Evolutionary conservation across 1,140 invertebrate species (phyloP), one percentile per base, ranked within the genome.

Genomic region (Zaprionus vittiger): DNA sequence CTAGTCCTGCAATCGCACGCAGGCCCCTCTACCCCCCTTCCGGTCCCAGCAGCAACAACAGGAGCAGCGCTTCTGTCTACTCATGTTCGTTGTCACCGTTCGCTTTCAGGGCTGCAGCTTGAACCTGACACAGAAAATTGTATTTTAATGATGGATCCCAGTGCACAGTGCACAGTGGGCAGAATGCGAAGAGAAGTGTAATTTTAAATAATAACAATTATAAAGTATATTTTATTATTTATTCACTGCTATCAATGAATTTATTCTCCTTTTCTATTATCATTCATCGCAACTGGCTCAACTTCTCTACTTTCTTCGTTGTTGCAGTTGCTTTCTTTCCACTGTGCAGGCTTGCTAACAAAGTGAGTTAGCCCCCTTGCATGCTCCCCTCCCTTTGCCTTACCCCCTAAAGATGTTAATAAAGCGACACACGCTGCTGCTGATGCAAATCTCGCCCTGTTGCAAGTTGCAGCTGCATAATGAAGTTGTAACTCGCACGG

Each of bases 91-190:
- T 52, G 52, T 64, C 57, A 41, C 64, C 44, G 28, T 37, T 44
- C 34, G 47, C 55, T 44, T 34, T 71, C 65, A 52, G 47, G 56
- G 73, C 67, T 85, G 80, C 79, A 81, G 79, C 86, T 90, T 91
- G 85, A 89, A 89, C 84, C 85, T 90, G 85, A 90, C 85, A 90
- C 85, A 90, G 81, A 90, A 90, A 90, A 90, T 90, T 90, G 85
- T 90, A 85, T 90, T 90, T 90, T 90, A 90, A 90, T 90, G 85
- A 90, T 79, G 85, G 85, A 79, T 73, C 79, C 47, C 47, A 52
- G 47, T 47, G 41, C 41, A n/a, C 47, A 14, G 47, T 11, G 31
- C 47, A 52, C 47, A 52, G 47, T 52, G 47, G 47, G 20, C 47
- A 22, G 3, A 11, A 52, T 14, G 5, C 5, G 20, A 4, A 22